Base-by-base conservation (phyloP, 2,888 invertebrate species). In the Drosophila atroscutellata region DNA sequence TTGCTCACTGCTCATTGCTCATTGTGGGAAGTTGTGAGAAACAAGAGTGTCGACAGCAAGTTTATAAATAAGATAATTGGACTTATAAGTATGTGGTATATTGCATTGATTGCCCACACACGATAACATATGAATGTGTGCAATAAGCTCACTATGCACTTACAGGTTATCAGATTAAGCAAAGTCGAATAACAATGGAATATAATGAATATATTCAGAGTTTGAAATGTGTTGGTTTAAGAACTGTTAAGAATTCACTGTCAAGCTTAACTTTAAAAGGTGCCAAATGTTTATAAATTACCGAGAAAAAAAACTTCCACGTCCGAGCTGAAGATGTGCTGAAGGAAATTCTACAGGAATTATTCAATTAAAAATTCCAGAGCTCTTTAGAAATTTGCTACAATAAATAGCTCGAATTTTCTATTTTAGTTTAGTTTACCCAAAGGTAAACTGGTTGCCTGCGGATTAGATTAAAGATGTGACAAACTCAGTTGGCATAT, bases 11-110 rank as follows among this genome's bases (percentile, higher is more conserved):
- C 30, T 30, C 30, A 30, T 30, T n/a, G 26, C 20, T 49, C 28
- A 56, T 57, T 80, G 77, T 77, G 81, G 77, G 72, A 76, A 72
- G 77, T 58, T 37, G 45, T 18, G 34, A 24, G 26, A n/a, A 26
- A 36, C 24, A n/a, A 62, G 75, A 71, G 77, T 77, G 81, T 77
- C 67, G 81, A 80, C 61, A 62, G 66, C 77, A 62, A 71, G 57
- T 52, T 57, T 65, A 77, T 77, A 66, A 80, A 76, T 59, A 77
- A 77, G 72, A 80, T 77, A 77, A 77, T 80, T 77, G 77, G 45
- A 20, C 26, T 72, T 57, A 55, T 56, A 75, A 30, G 9, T 11
- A 39, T 62, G 37, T 24, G 15, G 15, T 8, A 20, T 45, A 72
- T 56, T 72, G 59, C 62, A 74, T 63, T 77, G 66, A 67, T 60